Evolutionary conservation across 2,888 invertebrate species (phyloP).

Genomic region (Ophioninae sp.): DNA sequence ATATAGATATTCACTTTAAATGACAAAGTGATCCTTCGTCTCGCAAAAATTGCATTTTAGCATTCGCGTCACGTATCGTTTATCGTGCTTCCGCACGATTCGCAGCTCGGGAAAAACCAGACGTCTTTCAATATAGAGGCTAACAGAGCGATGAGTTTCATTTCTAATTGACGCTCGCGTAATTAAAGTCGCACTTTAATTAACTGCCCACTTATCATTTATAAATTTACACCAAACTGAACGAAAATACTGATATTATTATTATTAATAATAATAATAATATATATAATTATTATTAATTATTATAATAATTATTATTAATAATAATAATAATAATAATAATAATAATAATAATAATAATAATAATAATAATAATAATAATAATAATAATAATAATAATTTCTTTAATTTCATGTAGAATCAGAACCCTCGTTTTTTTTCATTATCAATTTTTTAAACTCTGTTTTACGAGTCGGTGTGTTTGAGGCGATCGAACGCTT

Average conservation of each 20-base stretch:
- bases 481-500: neutral
- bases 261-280: no score
- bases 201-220: neutral
- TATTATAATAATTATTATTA: no score
- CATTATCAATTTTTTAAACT: neutral
- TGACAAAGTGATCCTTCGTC: conserved; percentile 6
- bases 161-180: neutral
- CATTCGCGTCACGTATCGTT: conserved; percentile 28
- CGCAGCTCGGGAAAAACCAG: neutral
- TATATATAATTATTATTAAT: no score
- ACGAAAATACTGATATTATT: neutral
- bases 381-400: no score
- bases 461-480: neutral
- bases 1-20: neutral
- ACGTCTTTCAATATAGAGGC: neutral
- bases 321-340: no score
- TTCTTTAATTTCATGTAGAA: neutral
- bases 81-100: neutral
- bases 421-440: neutral
- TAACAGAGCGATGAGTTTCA: neutral
- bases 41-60: neutral
- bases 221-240: neutral
- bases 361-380: no score
- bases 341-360: no score
- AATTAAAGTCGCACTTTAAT: neutral